A percentile compares a stretch with the other conserved stretches of the same genome.
Conservation (phyloP, 2,888 invertebrate genomes). For the Ischnura elegans region DNA sequence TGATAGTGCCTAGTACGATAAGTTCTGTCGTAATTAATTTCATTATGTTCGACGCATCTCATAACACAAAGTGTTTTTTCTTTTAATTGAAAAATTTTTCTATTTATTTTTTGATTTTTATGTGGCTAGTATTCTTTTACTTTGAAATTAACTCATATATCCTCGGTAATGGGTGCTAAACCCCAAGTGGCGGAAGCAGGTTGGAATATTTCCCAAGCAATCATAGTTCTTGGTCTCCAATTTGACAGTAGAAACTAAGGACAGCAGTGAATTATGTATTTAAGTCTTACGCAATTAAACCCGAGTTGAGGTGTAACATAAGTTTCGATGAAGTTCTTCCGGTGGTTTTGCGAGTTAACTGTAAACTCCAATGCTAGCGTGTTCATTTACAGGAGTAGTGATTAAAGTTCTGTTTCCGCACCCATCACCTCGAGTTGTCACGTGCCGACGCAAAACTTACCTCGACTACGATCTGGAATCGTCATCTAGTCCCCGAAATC, state of each 20-base stretch:
- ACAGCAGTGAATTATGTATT: not conserved
- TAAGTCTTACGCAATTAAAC: not conserved
- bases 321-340: not conserved
- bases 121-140: too few species aligned
- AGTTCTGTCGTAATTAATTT: too few species aligned
- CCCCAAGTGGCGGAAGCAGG: not conserved
- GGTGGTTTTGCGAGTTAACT: not conserved
- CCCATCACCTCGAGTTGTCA: not conserved
- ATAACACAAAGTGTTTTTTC: too few species aligned
- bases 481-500: too few species aligned
- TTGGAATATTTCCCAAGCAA: not conserved
- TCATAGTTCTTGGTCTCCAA: not conserved
- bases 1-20: too few species aligned
- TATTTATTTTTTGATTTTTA: too few species aligned
- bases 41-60: too few species aligned
- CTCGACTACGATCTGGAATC: too few species aligned
- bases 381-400: not conserved
- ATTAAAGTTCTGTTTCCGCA: not conserved
- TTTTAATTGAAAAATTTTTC: too few species aligned
- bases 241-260: not conserved
- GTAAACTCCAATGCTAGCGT: not conserved
- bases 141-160: too few species aligned
- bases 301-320: not conserved
- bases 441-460: too few species aligned
- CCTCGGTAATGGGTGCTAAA: too few species aligned